Percentiles rank a stretch among this genome's conserved stretches.
These are phyloP conservation scores for Callipepla squamata DNA, from an alignment of 2,113 vertebrate species.

Conservation along the genomic window DNA sequence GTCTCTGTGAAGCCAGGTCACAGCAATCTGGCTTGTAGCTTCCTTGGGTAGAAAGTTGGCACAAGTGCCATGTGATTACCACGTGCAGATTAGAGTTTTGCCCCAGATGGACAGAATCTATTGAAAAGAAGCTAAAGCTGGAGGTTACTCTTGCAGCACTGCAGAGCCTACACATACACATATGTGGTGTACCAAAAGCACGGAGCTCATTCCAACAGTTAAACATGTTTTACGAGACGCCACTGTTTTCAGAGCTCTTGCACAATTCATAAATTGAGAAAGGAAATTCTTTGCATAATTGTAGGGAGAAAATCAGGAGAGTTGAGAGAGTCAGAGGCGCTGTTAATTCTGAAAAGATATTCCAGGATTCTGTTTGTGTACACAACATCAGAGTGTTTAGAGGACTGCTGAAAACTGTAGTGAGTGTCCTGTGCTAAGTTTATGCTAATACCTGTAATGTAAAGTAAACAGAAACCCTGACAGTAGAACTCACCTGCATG, in stretches of 20 bases:
- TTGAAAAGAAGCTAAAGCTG: not conserved
- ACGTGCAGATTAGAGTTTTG: not conserved
- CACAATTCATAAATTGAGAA: not conserved
- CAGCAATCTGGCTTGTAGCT: not conserved
- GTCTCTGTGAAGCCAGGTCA: not conserved
- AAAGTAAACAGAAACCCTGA: not conserved
- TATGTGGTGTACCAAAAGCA: not conserved
- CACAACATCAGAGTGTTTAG: not conserved
- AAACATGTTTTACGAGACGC: not conserved
- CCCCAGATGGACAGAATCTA: not conserved
- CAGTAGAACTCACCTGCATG: not conserved
- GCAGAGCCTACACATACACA: not conserved
- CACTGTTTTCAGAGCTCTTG: not conserved
- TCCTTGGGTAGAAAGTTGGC: not conserved
- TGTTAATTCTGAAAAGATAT: accelerated
- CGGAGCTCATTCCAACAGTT: not conserved
- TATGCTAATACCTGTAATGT: not conserved
- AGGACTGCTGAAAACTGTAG: not conserved
- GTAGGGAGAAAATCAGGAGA: not conserved
- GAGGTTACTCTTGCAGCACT: not conserved
- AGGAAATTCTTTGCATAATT: not conserved
- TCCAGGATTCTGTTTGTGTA: not conserved
- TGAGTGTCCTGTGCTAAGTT: not conserved
- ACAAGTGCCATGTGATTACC: not conserved
- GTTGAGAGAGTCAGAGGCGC: not conserved